A percentile compares a stretch with the other conserved stretches of the same genome.
Conservation (phyloP, 2,113 vertebrate genomes). For the Pelobates fuscus region DNA sequence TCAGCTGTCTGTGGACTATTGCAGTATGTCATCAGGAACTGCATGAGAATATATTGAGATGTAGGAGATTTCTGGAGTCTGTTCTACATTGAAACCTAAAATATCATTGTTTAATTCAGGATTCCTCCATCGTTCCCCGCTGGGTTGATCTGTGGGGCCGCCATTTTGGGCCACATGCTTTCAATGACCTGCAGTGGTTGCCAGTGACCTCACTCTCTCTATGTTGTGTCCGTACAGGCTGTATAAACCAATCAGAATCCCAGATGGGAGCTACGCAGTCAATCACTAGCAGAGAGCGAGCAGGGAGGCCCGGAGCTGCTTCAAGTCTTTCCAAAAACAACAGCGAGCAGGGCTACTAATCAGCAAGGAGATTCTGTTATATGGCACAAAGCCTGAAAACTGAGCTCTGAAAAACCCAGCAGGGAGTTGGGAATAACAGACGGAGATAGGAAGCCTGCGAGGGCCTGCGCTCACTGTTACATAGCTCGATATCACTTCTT, state of each 20-base stretch:
- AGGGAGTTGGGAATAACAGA: neutral
- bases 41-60: no score
- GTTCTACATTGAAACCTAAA: no score
- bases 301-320: neutral
- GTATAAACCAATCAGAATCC: slow-evolving; percentile 23
- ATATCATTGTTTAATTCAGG: neutral
- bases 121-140: neutral
- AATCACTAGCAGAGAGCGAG: slow-evolving; percentile 5
- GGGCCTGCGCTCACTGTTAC: no score
- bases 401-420: slow-evolving; percentile 4
- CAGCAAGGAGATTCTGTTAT: slow-evolving; percentile 8
- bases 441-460: neutral
- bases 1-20: no score
- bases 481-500: slow-evolving; percentile 2
- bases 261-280: neutral
- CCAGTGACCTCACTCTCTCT: neutral
- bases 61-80: no score
- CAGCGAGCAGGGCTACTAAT: slow-evolving; percentile 6
- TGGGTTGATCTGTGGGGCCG: neutral
- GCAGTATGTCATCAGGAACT: no score
- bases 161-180: slow-evolving; percentile 7
- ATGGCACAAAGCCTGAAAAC: neutral
- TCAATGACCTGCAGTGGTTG: neutral
- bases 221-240: neutral
- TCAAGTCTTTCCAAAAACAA: slow-evolving; percentile 20